These are phyloP conservation scores for Dromaius novaehollandiae DNA, from an alignment of 2,113 vertebrate species.

Conservation along the genomic window DNA sequence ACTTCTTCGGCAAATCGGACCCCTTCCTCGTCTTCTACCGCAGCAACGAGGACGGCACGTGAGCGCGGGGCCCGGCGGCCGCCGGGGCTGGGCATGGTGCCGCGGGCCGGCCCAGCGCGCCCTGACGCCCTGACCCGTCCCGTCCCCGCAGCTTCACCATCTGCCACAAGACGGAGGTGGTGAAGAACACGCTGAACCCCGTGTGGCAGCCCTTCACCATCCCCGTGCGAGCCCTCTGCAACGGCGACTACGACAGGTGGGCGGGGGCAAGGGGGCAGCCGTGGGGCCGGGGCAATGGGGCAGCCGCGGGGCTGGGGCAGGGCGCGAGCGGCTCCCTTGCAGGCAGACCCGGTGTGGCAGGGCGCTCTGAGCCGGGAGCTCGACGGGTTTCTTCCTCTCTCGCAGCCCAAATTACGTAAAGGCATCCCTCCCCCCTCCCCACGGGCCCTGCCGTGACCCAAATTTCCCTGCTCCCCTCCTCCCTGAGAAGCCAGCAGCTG, in stretches of 20 bases:
- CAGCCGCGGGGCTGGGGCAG: not conserved
- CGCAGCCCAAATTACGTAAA: conserved; percentile 33
- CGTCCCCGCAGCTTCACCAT: conserved; percentile 86
- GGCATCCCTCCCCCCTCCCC: conserved; percentile 13
- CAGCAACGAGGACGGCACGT: conserved; percentile 99
- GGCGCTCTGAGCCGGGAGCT: not conserved
- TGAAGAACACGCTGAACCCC: conserved; percentile 95
- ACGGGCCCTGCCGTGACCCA: conserved; percentile 22
- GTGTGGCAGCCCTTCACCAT: conserved; percentile 98
- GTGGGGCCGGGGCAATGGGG: not conserved
- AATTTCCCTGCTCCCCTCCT: not conserved
- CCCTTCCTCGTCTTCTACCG: conserved; percentile 98
- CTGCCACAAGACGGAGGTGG: conserved; percentile 93
- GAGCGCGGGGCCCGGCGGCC: conserved; percentile 57
- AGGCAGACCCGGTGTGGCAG: accelerated
- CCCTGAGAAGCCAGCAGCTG: accelerated
- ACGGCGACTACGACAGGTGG: conserved; percentile 95
- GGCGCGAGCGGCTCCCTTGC: not conserved
- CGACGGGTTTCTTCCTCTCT: not conserved
- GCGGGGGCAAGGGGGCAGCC: not conserved
- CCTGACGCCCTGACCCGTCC: not conserved
- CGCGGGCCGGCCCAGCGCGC: accelerated
- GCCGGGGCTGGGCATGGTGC: not conserved
- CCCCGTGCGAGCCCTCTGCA: conserved; percentile 94
- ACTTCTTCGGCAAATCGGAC: conserved; percentile 98